Percentiles rank a stretch among this genome's conserved stretches.
Evolutionary conservation across 1,140 invertebrate species (phyloP).

Genomic region (Agrypnia vestita): DNA sequence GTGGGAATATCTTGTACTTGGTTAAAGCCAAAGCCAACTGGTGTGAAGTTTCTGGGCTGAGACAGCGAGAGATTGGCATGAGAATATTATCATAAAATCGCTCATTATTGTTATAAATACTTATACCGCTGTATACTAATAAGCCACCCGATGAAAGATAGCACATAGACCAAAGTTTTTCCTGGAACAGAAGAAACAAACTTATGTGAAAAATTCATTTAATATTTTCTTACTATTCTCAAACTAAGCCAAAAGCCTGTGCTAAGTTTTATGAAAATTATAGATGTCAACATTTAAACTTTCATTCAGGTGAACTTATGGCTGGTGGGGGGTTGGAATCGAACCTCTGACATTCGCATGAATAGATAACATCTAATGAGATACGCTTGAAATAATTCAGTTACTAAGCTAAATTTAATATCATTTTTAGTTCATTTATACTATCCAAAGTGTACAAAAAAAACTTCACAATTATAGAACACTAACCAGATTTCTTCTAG

Average conservation of each 20-base stretch:
- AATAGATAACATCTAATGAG: too few relatives aligned
- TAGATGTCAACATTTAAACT: too few relatives aligned
- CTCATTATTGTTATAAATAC: slow-evolving; percentile 81
- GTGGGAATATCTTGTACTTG: slow-evolving; percentile 84
- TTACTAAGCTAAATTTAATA: too few relatives aligned
- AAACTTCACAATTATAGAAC: background rate
- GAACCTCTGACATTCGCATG: too few relatives aligned
- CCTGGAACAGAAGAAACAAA: slow-evolving; percentile 70
- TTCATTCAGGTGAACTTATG: too few relatives aligned
- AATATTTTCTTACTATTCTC: too few relatives aligned
- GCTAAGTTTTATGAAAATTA: too few relatives aligned
- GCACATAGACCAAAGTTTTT: slow-evolving; percentile 72
- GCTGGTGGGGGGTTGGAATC: too few relatives aligned
- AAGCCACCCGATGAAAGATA: slow-evolving; percentile 76
- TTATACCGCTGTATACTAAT: slow-evolving; percentile 76
- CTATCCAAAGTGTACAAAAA: too few relatives aligned
- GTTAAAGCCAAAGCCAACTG: slow-evolving; percentile 81
- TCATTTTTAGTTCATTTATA: too few relatives aligned
- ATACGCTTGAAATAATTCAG: too few relatives aligned
- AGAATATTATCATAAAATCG: slow-evolving; percentile 83
- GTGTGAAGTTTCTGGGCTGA: slow-evolving; percentile 88
- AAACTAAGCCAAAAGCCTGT: too few relatives aligned
- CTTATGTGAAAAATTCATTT: background rate
- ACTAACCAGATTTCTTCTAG: slow-evolving; percentile 31
- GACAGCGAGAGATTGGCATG: slow-evolving; percentile 79